Evolutionary conservation across 2,113 vertebrate genomes (phyloP).

Genomic region (Syngnathoides biaculeatus): DNA sequence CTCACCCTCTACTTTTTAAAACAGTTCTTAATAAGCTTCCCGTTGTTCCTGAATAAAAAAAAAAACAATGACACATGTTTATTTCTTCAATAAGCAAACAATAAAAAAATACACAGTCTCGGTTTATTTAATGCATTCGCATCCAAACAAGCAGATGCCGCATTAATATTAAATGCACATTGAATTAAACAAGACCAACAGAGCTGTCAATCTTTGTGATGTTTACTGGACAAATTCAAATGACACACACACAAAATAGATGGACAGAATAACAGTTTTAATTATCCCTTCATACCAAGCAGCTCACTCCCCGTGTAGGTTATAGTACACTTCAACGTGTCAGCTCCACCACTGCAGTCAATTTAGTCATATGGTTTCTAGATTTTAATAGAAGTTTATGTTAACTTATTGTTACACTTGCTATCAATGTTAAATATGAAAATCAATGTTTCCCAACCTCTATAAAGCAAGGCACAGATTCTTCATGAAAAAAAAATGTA

Average conservation of each 20-base stretch:
- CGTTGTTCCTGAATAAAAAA: neutral
- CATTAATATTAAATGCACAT: slow-evolving; percentile 10
- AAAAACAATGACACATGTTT: slow-evolving; percentile 17
- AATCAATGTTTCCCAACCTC: too few species aligned
- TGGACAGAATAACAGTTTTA: neutral
- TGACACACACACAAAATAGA: neutral
- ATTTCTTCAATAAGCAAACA: too few species aligned
- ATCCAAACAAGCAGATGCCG: slow-evolving; percentile 14
- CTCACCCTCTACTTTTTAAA: neutral
- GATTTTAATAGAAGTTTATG: neutral
- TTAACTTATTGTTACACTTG: neutral
- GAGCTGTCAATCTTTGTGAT: neutral
- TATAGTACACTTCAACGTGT: neutral
- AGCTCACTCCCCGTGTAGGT: neutral
- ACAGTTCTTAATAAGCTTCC: neutral
- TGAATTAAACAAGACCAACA: neutral
- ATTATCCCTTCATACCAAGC: neutral
- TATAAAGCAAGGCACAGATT: too few species aligned
- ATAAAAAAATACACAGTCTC: slow-evolving; percentile 23
- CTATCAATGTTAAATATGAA: too few species aligned
- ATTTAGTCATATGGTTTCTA: neutral
- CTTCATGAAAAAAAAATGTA: too few species aligned
- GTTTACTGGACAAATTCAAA: too few species aligned
- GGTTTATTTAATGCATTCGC: slow-evolving; percentile 33
- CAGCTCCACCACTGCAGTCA: neutral